These are phyloP conservation scores for Scleropages formosus DNA, from an alignment of 2,797 vertebrate genomes.

Conservation along the genomic window DNA sequence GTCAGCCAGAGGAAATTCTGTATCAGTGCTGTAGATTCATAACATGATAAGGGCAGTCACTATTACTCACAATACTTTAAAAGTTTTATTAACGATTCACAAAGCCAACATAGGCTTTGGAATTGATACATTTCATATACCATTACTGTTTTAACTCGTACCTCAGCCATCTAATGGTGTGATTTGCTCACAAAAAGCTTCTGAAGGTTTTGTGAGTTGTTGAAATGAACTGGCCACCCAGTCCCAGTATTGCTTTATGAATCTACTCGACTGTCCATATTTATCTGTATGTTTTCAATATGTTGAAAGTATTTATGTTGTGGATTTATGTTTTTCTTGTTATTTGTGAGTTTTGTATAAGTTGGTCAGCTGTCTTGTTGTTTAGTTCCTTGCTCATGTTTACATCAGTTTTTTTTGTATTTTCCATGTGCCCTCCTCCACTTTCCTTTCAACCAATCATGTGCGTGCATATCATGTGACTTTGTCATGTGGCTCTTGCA, in stretches of 20 bases:
- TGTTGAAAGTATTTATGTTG: slow-evolving; percentile 50
- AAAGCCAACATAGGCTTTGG: slow-evolving; percentile 14
- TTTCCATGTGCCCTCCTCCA: slow-evolving; percentile 88
- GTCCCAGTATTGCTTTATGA: slow-evolving; percentile 52
- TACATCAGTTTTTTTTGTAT: slow-evolving; percentile 94
- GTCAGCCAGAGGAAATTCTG: slow-evolving; percentile 53
- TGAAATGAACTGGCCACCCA: slow-evolving; percentile 6
- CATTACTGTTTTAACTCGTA: neutral
- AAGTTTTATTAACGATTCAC: neutral
- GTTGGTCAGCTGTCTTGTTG: slow-evolving; percentile 74
- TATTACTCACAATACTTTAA: neutral
- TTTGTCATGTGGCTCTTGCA: slow-evolving; percentile 99
- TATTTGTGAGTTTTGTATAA: slow-evolving; percentile 73
- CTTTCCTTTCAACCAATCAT: slow-evolving; percentile 96
- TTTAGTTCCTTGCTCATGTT: slow-evolving; percentile 85
- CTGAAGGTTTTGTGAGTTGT: slow-evolving; percentile 17
- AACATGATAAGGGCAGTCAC: slow-evolving; percentile 44
- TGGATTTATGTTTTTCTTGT: slow-evolving; percentile 57
- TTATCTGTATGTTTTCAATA: slow-evolving; percentile 46
- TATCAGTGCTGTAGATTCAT: slow-evolving; percentile 48
- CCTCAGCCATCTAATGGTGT: neutral
- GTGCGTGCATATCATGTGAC: slow-evolving; percentile 98
- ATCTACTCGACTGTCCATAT: slow-evolving; percentile 46
- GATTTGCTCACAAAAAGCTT: slow-evolving; percentile 20
- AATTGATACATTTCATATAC: slow-evolving; percentile 1